phyloP scores from a whole-genome alignment of 2,113 vertebrate species.

The Anhinga anhinga region DNA sequence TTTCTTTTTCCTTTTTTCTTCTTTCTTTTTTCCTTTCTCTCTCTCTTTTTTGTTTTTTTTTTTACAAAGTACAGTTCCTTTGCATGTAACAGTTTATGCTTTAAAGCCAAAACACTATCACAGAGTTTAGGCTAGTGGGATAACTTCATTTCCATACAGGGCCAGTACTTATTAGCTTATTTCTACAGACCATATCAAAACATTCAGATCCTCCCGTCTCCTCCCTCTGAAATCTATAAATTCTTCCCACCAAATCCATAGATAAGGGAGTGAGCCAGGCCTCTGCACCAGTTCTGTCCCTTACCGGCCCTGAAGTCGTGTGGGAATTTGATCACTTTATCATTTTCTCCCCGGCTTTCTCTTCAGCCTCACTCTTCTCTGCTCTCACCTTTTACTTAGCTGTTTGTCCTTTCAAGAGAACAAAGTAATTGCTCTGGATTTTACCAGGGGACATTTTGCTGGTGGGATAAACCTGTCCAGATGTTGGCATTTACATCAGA shows the following conservation, averaged over 20 bases:
- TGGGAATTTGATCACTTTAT: neutral
- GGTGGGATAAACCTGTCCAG: constrained; percentile 54
- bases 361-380: neutral
- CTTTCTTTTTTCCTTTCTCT: neutral
- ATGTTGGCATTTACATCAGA: constrained; percentile 62
- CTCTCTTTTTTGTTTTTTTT: neutral
- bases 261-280: neutral
- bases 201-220: neutral
- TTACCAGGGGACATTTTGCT: constrained; percentile 16
- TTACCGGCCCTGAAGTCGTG: neutral
- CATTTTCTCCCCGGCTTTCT: neutral
- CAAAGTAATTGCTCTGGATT: constrained; percentile 12
- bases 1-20: neutral
- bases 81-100: neutral
- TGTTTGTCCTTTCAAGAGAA: neutral
- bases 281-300: neutral
- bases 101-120: neutral
- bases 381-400: neutral
- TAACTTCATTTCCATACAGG: neutral
- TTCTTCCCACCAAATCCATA: constrained; percentile 14
- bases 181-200: neutral
- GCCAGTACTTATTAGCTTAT: neutral
- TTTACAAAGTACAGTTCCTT: neutral
- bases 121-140: neutral
- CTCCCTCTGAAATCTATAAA: constrained; percentile 22